phyloP scores from a whole-genome alignment of 2,888 invertebrate species.

The Philaethria dido region DNA sequence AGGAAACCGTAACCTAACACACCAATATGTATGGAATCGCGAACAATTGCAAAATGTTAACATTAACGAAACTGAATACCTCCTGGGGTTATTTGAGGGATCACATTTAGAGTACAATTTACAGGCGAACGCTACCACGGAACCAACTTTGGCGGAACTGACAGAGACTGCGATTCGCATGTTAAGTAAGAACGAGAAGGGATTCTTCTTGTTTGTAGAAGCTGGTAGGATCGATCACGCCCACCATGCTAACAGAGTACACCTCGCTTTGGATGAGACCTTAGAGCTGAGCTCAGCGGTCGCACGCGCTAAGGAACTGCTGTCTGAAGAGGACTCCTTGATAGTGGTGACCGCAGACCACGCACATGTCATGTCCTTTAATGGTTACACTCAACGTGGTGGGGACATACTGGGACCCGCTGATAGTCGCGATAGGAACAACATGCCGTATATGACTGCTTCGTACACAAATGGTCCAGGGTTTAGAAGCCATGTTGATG shows the following conservation, averaged over 20 bases:
- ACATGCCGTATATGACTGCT: constrained; percentile 83
- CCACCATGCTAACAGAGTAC: constrained; percentile 85
- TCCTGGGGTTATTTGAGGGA: constrained; percentile 85
- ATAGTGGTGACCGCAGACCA: constrained; percentile 91
- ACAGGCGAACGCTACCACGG: constrained; percentile 69
- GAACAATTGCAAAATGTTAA: constrained; percentile 74
- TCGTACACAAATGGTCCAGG: constrained; percentile 87
- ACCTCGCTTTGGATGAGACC: constrained; percentile 87
- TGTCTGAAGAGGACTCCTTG: constrained; percentile 87
- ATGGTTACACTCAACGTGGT: constrained; percentile 86
- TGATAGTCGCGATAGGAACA: constrained; percentile 71
- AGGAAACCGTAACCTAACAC: constrained; percentile 58
- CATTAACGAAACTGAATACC: constrained; percentile 82
- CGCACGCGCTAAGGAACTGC: constrained; percentile 65
- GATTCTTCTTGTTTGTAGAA: constrained; percentile 91
- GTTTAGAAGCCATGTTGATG: constrained; percentile 62
- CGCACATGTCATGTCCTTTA: constrained; percentile 87
- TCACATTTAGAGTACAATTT: constrained; percentile 87
- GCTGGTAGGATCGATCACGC: constrained; percentile 87
- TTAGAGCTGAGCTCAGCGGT: constrained; percentile 86
- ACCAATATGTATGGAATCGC: constrained; percentile 84
- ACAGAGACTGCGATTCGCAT: constrained; percentile 87
- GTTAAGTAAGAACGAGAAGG: constrained; percentile 85
- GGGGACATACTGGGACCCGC: constrained; percentile 66
- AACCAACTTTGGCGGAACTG: constrained; percentile 77